phyloP scores from a whole-genome alignment of 2,113 vertebrate species.

The Ia io region DNA sequence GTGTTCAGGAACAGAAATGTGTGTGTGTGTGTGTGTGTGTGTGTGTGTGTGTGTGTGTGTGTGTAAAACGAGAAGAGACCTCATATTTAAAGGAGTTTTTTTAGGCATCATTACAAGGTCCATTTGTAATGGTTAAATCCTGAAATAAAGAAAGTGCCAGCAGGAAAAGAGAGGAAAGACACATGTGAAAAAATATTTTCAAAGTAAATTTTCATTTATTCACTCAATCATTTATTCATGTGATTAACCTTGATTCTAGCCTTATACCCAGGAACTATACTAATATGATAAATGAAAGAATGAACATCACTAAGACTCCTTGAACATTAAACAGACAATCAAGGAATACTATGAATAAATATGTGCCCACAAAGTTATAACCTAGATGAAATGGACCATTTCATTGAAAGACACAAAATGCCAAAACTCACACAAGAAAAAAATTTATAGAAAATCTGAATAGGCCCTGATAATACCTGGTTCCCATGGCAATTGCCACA shows the following conservation, averaged over 20 bases:
- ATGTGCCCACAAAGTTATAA: too few relatives aligned
- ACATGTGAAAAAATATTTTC: background rate
- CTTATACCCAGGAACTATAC: background rate
- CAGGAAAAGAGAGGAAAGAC: background rate
- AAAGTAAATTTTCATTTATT: constrained; percentile 22
- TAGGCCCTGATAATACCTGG: background rate
- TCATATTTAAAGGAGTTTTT: background rate
- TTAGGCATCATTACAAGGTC: background rate
- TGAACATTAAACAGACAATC: too few relatives aligned
- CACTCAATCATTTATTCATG: background rate
- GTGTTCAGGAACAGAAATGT: background rate
- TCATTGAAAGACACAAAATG: too few relatives aligned
- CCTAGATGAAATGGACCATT: too few relatives aligned
- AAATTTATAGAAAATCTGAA: too few relatives aligned
- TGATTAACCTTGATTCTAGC: background rate
- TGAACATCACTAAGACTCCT: too few relatives aligned
- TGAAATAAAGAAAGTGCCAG: background rate
- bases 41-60: background rate
- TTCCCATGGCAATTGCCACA: background rate
- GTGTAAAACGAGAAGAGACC: background rate
- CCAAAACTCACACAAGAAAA: too few relatives aligned
- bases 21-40: background rate
- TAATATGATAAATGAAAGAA: too few relatives aligned
- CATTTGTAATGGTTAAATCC: background rate
- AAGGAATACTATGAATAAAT: too few relatives aligned